These are phyloP conservation scores for Nymphalis polychloros DNA, from an alignment of 2,888 invertebrate genomes.

Conservation along the genomic window DNA sequence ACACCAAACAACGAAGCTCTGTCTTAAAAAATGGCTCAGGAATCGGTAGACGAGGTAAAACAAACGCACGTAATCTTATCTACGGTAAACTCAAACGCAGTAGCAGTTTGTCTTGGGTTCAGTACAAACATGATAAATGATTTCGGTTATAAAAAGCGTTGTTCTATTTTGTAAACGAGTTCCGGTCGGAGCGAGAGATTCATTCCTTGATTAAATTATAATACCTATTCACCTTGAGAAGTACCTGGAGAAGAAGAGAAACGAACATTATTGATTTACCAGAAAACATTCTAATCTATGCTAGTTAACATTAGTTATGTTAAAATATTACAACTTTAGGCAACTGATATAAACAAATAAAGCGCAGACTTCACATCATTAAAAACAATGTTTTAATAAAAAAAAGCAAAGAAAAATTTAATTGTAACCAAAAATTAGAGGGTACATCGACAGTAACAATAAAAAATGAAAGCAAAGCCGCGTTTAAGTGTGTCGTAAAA, in stretches of 20 bases:
- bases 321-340: constrained; percentile 31
- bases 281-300: constrained; percentile 28
- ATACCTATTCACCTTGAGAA: constrained; percentile 82
- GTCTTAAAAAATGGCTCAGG: constrained; percentile 71
- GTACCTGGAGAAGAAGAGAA: constrained; percentile 81
- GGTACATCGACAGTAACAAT: constrained; percentile 79
- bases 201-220: constrained; percentile 74
- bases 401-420: constrained; percentile 66
- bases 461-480: constrained; percentile 80
- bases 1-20: constrained; percentile 72
- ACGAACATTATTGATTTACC: constrained; percentile 57
- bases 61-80: constrained; percentile 78
- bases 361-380: constrained; percentile 56
- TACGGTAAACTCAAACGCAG: constrained; percentile 77
- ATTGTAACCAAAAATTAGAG: constrained; percentile 80
- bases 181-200: constrained; percentile 74
- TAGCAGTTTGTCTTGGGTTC: constrained; percentile 80
- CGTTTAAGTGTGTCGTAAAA: constrained; percentile 81
- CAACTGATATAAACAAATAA: constrained; percentile 30
- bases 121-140: constrained; percentile 80
- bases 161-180: constrained; percentile 75
- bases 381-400: constrained; percentile 76
- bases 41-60: constrained; percentile 77
- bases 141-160: constrained; percentile 77
- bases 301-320: constrained; percentile 39